Evolutionary conservation across 1,140 invertebrate genomes (phyloP), one percentile per base, ranked within the genome.

Genomic region (Atta cephalotes): DNA sequence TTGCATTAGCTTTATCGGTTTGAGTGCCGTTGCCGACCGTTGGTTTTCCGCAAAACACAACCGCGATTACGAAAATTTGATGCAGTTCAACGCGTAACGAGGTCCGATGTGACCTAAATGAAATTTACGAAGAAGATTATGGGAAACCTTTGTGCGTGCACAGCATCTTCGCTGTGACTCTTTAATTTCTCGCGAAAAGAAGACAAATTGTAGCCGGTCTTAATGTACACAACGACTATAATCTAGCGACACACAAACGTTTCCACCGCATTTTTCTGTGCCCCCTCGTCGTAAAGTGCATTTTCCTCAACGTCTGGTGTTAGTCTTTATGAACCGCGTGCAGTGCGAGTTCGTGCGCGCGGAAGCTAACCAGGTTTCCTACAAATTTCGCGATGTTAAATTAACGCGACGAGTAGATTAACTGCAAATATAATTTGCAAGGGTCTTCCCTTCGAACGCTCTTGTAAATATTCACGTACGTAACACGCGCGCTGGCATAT

Each of bases 351-450:
- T 60, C n/a, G 28, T 72, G 16, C 39, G 28, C 72, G 39, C 70
- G 56, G 45, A 85, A n/a, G 63, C 78, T 82, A 86, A 86, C 84
- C 85, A 85, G 88, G 71, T 90, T 90, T 88, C 84, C 84, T 63
- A 71, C 86, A 76, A 90, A 90, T 90, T 90, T 88, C 60, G 39
- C 80, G 86, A 88, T 72, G 88, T 79, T 78, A 86, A 78, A 90
- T 90, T 90, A 90, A 90, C 86, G 80, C 58, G 79, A 82, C 74
- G 76, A 49, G 85, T 79, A 88, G 86, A 90, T 90, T 88, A 90
- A 90, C 89, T 90, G 80, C 89, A 90, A 90, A 90, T 90, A 90
- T 87, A 89, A 90, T 90, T 88, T 87, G 80, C 70, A 28, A 51
- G 58, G 63, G 53, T 84, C 70, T 62, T 84, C n/a, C 70, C 39